A percentile compares a stretch with the other conserved stretches of the same genome.
These are phyloP conservation scores for Falco berigora DNA, from an alignment of 2,797 vertebrate genomes.

Conservation along the genomic window DNA sequence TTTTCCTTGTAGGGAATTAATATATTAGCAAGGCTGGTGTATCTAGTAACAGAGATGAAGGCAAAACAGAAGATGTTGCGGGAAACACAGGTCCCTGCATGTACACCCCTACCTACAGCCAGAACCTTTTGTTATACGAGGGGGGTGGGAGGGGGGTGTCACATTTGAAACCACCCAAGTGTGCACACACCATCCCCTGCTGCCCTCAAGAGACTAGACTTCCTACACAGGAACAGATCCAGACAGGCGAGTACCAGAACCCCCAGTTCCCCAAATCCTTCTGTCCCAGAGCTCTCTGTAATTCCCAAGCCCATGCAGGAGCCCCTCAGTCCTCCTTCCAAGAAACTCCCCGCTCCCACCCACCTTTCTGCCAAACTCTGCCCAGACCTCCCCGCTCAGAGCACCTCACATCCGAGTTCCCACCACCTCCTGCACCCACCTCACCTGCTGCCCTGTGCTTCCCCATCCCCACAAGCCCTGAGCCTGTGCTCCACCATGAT, in stretches of 20 bases:
- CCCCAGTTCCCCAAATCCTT: neutral
- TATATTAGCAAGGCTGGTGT: neutral
- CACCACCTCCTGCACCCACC: neutral
- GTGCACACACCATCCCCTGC: neutral
- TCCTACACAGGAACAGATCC: neutral
- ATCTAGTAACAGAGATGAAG: neutral
- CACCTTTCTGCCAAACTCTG: neutral
- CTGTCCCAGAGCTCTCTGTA: neutral
- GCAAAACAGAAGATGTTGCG: neutral
- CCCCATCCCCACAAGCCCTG: neutral
- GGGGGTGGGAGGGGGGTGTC: accelerated
- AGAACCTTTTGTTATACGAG: neutral
- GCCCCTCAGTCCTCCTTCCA: neutral
- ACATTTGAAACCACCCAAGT: neutral
- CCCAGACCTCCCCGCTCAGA: neutral
- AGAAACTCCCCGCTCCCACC: neutral
- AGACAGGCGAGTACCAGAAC: neutral
- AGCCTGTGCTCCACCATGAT: accelerated
- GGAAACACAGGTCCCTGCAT: neutral
- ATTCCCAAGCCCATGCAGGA: neutral
- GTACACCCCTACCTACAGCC: neutral
- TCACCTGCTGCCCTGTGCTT: neutral
- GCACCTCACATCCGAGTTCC: neutral
- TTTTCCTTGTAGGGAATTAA: neutral
- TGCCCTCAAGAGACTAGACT: accelerated